Percentiles rank a stretch among this genome's conserved stretches.
These are phyloP conservation scores for Cantharis rustica DNA, from an alignment of 2,888 invertebrate genomes.

Conservation along the genomic window DNA sequence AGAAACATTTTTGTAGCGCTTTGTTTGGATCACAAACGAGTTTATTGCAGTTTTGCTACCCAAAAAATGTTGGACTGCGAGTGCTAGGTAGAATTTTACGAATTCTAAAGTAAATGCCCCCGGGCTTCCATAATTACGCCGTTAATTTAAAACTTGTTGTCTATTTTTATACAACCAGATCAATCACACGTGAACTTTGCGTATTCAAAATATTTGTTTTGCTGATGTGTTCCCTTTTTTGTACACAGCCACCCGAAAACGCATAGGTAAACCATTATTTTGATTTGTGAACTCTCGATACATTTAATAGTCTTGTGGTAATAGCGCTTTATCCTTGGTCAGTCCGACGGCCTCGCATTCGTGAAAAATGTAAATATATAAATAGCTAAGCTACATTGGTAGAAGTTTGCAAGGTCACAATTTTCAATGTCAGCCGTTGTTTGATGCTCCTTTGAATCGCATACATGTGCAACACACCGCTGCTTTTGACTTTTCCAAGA, in stretches of 20 bases:
- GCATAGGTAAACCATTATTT: constrained; percentile 2
- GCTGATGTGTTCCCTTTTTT: not conserved
- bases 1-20: not conserved
- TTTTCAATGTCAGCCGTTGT: constrained; percentile 34
- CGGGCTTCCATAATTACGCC: not conserved
- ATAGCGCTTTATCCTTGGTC: constrained; percentile 31
- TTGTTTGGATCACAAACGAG: not conserved
- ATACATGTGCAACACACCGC: constrained; percentile 15
- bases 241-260: not conserved
- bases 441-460: constrained; percentile 22
- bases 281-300: constrained; percentile 10
- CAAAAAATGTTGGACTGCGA: not conserved
- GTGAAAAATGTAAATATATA: constrained; percentile 30
- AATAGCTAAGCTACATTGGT: constrained; percentile 25
- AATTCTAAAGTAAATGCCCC: not conserved
- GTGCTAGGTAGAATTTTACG: not conserved
- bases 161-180: not conserved
- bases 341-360: constrained; percentile 30
- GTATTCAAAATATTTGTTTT: not conserved
- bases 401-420: constrained; percentile 34
- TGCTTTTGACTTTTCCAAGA: constrained; percentile 21
- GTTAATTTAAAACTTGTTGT: not conserved
- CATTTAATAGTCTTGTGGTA: constrained; percentile 27
- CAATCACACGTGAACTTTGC: not conserved
- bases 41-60: not conserved